Conservation (phyloP, 2,113 vertebrate genomes). For the Trochalopteron elliotii region DNA sequence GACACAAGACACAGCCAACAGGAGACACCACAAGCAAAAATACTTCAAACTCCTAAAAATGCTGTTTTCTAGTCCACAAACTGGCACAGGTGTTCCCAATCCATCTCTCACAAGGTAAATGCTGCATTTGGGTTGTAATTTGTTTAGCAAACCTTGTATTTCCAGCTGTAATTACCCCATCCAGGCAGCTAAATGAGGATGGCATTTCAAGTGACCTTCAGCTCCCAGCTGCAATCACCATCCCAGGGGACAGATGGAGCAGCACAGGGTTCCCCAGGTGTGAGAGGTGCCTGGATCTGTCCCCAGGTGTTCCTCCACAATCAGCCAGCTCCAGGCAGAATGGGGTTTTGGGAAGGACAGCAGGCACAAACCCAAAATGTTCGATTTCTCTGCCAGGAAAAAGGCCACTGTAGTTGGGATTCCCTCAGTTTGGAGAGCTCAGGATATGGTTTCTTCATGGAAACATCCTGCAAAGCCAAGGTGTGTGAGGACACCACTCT, state of each 20-base stretch:
- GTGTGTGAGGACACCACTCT: background rate
- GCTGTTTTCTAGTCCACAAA: background rate
- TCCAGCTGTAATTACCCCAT: constrained; percentile 26
- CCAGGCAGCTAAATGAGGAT: background rate
- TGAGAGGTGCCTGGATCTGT: background rate
- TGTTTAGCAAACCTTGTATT: background rate
- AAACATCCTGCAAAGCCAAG: background rate
- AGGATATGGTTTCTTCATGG: background rate
- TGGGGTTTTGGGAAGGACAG: background rate
- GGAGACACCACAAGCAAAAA: background rate
- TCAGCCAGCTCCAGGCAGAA: background rate
- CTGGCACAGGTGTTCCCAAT: background rate
- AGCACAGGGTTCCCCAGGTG: accelerated
- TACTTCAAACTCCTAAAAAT: background rate
- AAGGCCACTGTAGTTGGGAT: accelerated
- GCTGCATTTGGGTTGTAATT: background rate
- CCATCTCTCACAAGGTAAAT: background rate
- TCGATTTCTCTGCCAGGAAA: background rate
- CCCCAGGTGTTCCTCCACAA: background rate
- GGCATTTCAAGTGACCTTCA: constrained; percentile 20
- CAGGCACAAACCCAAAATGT: background rate
- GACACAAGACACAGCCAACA: background rate
- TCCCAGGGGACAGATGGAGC: background rate
- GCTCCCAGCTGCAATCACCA: background rate
- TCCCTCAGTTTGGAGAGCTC: background rate